These are phyloP conservation scores for Epinephelus cyanopodus DNA, from an alignment of 2,113 vertebrate species.

Conservation along the genomic window DNA sequence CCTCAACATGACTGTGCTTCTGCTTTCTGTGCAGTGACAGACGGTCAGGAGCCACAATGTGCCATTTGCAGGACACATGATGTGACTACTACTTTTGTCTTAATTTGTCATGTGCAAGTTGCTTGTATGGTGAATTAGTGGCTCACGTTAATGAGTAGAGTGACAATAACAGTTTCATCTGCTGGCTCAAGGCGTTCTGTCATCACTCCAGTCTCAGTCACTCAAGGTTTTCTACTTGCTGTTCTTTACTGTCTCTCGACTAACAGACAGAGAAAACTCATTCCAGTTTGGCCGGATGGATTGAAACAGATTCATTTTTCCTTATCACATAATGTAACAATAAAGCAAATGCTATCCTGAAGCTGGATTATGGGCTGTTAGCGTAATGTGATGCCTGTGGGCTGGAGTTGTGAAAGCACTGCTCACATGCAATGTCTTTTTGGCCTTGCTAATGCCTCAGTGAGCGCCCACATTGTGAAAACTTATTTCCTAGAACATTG, in stretches of 20 bases:
- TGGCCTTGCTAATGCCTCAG: not conserved
- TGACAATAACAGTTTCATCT: not conserved
- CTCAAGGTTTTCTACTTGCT: conserved; percentile 9
- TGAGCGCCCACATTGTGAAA: not conserved
- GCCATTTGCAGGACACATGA: not conserved
- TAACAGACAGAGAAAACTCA: conserved; percentile 2
- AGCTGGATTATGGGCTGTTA: conserved; percentile 31
- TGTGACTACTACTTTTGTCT: not conserved
- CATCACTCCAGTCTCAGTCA: conserved; percentile 11
- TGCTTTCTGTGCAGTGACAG: conserved; percentile 27
- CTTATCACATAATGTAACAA: conserved; percentile 24
- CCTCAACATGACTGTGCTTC: conserved; percentile 12
- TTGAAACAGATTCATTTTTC: conserved; percentile 9
- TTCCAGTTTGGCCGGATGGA: conserved; percentile 1
- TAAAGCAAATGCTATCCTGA: conserved; percentile 8
- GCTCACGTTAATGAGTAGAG: not conserved
- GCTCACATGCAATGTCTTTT: not conserved
- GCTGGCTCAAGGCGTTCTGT: not conserved
- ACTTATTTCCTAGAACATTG: conserved; percentile 16
- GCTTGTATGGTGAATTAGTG: not conserved
- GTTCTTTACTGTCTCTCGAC: conserved; percentile 6
- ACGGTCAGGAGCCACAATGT: conserved; percentile 2
- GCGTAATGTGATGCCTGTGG: conserved; percentile 9
- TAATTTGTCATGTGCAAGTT: not conserved
- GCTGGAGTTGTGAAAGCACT: conserved; percentile 1